phyloP scores from a whole-genome alignment of 2,113 vertebrate species.

The Ceyx melanurus region DNA sequence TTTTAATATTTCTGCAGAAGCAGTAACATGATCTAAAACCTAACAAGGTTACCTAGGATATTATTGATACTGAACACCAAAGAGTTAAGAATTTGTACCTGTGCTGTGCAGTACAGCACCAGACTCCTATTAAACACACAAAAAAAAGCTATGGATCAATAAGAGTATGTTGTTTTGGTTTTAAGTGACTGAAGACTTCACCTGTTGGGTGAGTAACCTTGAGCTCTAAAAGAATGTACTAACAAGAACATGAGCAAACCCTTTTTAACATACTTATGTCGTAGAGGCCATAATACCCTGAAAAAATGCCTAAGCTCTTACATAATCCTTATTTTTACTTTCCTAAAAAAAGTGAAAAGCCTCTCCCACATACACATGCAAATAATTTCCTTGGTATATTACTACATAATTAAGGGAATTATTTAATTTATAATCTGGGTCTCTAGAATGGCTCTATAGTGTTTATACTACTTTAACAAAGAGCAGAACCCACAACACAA shows the following conservation, averaged over 20 bases:
- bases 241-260: background rate
- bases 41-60: background rate
- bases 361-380: background rate
- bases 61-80: background rate
- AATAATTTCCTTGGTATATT: background rate
- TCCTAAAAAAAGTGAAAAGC: background rate
- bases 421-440: background rate
- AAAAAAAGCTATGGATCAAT: background rate
- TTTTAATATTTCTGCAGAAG: background rate
- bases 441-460: background rate
- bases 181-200: background rate
- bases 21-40: background rate
- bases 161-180: background rate
- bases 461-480: background rate
- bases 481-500: background rate
- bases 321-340: background rate
- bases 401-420: background rate
- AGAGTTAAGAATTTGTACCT: background rate
- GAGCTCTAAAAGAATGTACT: background rate
- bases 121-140: background rate
- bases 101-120: background rate
- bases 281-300: background rate
- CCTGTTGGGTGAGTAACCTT: background rate
- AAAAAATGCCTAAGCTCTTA: conserved; percentile 26
- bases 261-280: background rate